phyloP scores from a whole-genome alignment of 1,140 invertebrate genomes.

The Diachasmimorpha longicaudata region DNA sequence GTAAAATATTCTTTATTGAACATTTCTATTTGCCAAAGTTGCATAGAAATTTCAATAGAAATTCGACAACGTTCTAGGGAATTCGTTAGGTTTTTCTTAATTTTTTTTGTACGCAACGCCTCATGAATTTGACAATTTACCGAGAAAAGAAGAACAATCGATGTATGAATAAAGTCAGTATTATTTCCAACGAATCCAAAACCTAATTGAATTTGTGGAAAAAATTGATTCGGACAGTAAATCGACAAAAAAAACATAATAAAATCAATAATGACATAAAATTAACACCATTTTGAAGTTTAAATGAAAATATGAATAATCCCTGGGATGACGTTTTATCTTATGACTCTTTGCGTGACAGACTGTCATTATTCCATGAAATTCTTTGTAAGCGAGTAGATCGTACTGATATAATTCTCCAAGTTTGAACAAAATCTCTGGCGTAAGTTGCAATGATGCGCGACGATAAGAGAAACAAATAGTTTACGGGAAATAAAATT shows the following conservation, averaged over 20 bases:
- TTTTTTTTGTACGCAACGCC: neutral
- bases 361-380: no score
- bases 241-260: neutral
- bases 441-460: neutral
- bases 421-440: no score
- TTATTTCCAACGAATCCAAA: constrained; percentile 41
- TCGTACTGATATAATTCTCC: no score
- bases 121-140: constrained; percentile 14
- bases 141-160: constrained; percentile 24
- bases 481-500: neutral
- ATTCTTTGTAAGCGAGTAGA: no score
- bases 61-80: no score
- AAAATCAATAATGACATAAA: neutral
- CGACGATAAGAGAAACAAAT: neutral
- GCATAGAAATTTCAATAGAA: no score
- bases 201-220: constrained; percentile 37
- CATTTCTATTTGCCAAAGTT: no score
- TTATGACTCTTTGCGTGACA: no score
- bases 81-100: no score
- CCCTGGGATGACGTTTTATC: no score
- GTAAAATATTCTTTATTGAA: no score
- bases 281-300: neutral
- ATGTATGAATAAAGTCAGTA: constrained; percentile 43
- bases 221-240: constrained; percentile 15
- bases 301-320: no score